A percentile compares a stretch with the other conserved stretches of the same genome.
Conservation (phyloP, 2,113 vertebrate species). For the Progne subis region DNA sequence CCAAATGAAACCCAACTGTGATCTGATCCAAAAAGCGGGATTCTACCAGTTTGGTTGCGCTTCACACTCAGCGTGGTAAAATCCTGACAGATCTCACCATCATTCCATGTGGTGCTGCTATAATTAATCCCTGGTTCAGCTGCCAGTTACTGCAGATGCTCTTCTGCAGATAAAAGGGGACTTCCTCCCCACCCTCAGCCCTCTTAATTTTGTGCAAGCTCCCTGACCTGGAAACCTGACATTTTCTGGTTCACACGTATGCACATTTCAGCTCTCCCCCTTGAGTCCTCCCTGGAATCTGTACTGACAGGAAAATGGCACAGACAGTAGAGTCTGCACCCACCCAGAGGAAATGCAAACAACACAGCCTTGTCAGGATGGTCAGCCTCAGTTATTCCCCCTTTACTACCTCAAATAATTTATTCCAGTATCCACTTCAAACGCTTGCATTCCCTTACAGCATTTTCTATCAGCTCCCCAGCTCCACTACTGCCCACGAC, state of each 20-base stretch:
- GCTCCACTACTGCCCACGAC: neutral
- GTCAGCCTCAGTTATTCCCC: neutral
- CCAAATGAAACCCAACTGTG: neutral
- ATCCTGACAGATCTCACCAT: neutral
- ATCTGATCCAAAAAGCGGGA: neutral
- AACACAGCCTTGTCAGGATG: neutral
- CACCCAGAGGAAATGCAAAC: neutral
- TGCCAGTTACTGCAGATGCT: constrained; percentile 25
- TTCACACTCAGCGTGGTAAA: neutral
- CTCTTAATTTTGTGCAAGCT: neutral
- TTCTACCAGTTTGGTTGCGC: neutral
- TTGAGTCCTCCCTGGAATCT: neutral
- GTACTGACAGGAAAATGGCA: constrained; percentile 9
- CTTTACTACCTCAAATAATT: neutral
- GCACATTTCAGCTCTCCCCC: neutral
- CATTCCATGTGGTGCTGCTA: neutral
- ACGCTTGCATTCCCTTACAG: neutral
- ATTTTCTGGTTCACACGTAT: constrained; percentile 24
- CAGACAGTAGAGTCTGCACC: neutral
- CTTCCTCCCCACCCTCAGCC: neutral
- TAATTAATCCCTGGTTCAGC: neutral
- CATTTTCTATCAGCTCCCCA: neutral
- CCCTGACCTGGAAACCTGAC: constrained; percentile 39
- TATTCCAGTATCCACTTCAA: neutral
- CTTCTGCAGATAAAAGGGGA: constrained; percentile 5